These are phyloP conservation scores for Scopus umbretta DNA, from an alignment of 2,113 vertebrate genomes.

Conservation along the genomic window DNA sequence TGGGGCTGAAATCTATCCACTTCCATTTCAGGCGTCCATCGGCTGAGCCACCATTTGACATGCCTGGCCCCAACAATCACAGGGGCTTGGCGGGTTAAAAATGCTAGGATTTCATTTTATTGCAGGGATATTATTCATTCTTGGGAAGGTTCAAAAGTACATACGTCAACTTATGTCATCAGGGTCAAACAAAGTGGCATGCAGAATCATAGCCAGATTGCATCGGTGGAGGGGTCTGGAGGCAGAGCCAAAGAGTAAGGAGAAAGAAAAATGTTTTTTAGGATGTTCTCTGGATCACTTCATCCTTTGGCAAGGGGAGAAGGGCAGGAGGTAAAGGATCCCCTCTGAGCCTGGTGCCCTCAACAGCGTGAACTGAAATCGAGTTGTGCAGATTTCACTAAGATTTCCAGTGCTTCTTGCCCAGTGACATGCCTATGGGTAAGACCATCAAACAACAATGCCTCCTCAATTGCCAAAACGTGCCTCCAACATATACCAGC, in stretches of 20 bases:
- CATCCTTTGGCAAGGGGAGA: not conserved
- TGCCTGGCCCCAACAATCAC: not conserved
- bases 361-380: not conserved
- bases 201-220: slow-evolving; percentile 32
- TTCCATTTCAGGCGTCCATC: not conserved
- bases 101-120: slow-evolving; percentile 64
- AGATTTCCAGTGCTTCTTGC: not conserved
- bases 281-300: not conserved
- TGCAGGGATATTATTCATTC: slow-evolving; percentile 65
- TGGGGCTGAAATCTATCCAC: not conserved
- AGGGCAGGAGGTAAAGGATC: not conserved
- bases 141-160: slow-evolving; percentile 66
- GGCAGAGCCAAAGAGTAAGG: not conserved
- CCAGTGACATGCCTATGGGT: not conserved
- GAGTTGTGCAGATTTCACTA: not conserved
- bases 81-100: slow-evolving; percentile 43
- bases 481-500: not conserved
- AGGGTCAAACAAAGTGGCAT: slow-evolving; percentile 60
- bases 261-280: not conserved
- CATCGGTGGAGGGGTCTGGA: not conserved
- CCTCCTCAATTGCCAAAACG: not conserved
- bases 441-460: not conserved
- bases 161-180: slow-evolving; percentile 54
- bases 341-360: not conserved
- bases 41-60: not conserved